These are phyloP conservation scores for Leptobrachium leishanense DNA, from an alignment of 2,113 vertebrate species.

Conservation along the genomic window DNA sequence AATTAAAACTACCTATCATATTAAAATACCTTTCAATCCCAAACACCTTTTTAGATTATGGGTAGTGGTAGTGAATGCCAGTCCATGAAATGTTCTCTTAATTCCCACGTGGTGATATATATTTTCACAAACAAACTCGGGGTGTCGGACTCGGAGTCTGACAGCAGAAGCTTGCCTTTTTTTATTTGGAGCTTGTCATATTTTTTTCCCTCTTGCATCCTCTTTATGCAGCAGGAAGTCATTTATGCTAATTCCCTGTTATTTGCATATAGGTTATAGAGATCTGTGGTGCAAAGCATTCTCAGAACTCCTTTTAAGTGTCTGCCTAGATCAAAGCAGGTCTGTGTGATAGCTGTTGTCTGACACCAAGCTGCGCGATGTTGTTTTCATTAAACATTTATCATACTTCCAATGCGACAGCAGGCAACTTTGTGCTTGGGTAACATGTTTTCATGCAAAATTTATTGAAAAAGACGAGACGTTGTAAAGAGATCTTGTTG, in stretches of 20 bases:
- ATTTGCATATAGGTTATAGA: constrained; percentile 86
- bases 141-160: constrained; percentile 56
- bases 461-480: constrained; percentile 87
- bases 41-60: too few relatives aligned
- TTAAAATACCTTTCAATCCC: too few relatives aligned
- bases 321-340: constrained; percentile 87
- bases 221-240: constrained; percentile 65
- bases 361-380: constrained; percentile 87
- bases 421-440: constrained; percentile 85
- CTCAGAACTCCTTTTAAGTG: constrained; percentile 73
- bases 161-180: constrained; percentile 54
- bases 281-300: constrained; percentile 64
- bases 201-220: constrained; percentile 52
- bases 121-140: constrained; percentile 53
- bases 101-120: constrained; percentile 52
- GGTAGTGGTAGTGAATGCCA: too few relatives aligned
- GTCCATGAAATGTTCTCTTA: too few relatives aligned
- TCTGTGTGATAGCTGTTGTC: constrained; percentile 79
- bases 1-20: too few relatives aligned
- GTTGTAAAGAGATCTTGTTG: constrained; percentile 83
- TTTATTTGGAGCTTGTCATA: constrained; percentile 59
- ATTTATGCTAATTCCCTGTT: constrained; percentile 71
- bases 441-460: constrained; percentile 94
- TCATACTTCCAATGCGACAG: constrained; percentile 89
- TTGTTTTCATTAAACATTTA: constrained; percentile 99